Evolutionary conservation across 2,113 vertebrate genomes (phyloP), one percentile per base, ranked within the genome.

Genomic region (Notarius lentiginosus): DNA sequence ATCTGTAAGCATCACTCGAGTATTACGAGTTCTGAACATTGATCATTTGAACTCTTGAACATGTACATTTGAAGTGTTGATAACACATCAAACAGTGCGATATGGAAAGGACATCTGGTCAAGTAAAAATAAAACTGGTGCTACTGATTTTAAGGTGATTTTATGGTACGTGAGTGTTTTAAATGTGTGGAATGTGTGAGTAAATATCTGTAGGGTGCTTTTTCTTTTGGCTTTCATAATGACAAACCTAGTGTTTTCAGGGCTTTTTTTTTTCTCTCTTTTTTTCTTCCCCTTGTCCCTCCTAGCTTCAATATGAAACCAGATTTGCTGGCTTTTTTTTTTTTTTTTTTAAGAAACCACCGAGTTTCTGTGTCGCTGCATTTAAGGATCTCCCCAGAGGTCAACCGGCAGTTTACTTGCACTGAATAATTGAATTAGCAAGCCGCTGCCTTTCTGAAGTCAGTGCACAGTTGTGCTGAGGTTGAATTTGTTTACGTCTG

Each of bases 351-450:
- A 2, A 65, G 73, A 79, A 53, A 18, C 51, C 41, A 76, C 84
- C 9, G 17, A 85, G 76, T 79, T 80, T 86, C 61, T 10, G 27
- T 83, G 47, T 73, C 51, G 14, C 49, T 82, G 61, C 55, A 5
- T 88, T 85, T 72, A 65, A 88, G 83, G 68, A 34, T 81, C 77
- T 88, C 87, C 83, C 85, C 41, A 87, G 87, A 90, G 87, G 87
- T 87, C 87, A 88, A 80, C 34, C 63, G 56, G 83, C 77, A 87
- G 79, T 90, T 88, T 85, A 86, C 85, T 82, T 63, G 41, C 58
- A 84, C 87, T 90, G 82, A 90, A 90, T 90, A 88, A 90, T 86
- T 88, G 83, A 90, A 86, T 88, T 82, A 87, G 68, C 77, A 65
- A 84, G 85, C 84, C n/a, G 53, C 53, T 82, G 47, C 56, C 75